Conservation (phyloP, 1,140 invertebrate species). For the Ceratitis capitata region DNA sequence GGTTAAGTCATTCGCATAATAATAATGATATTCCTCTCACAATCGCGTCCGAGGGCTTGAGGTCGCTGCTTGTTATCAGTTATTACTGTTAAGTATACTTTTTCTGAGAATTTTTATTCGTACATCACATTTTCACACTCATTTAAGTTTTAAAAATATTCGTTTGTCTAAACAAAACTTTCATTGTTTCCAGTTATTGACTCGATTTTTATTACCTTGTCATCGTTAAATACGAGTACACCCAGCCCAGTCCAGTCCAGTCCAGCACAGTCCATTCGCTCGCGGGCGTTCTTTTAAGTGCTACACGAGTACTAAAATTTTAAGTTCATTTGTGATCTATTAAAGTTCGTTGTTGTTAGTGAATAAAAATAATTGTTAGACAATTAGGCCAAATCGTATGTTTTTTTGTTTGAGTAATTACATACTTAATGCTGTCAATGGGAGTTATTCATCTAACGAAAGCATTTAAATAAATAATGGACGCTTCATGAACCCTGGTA, state of each 20-base stretch:
- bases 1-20: neutral
- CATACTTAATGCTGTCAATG: neutral
- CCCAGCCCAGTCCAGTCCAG: no score
- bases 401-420: no score
- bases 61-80: neutral
- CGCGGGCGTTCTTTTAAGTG: neutral
- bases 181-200: neutral
- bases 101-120: neutral
- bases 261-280: no score
- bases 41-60: neutral
- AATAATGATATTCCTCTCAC: neutral
- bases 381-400: neutral
- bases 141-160: neutral
- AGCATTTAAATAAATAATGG: no score
- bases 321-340: neutral
- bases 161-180: slow-evolving; percentile 18
- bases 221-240: slow-evolving; percentile 21
- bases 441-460: neutral
- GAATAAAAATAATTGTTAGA: neutral
- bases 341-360: neutral
- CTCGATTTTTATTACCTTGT: slow-evolving; percentile 32
- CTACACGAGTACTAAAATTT: neutral
- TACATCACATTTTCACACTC: neutral
- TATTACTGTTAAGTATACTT: neutral
- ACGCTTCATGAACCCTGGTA: no score